Evolutionary conservation across 2,888 invertebrate species (phyloP), one percentile per base, ranked within the genome.

Genomic region (Endomychus coccineus): DNA sequence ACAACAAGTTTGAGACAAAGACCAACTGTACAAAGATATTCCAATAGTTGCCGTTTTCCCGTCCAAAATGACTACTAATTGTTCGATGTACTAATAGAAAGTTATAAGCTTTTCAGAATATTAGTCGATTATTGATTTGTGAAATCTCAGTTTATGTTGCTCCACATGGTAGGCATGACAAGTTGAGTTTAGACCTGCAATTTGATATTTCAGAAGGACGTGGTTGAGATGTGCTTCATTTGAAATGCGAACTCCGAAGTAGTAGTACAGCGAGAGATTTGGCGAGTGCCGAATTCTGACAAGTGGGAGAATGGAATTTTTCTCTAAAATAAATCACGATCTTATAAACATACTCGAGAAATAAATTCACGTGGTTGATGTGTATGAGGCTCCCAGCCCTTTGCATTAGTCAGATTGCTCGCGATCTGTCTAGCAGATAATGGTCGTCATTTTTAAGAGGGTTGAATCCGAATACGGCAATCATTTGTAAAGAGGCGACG

Each of bases 381-480:
- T 46, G 40, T 50, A 50, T 43, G 46, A 50, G 46, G 39, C 43
- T 39, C 38, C 39, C 47, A 43, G 50, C 46, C 48, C 52, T 58
- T 52, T 58, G 49, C 64, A 64, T 64, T 63, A 62, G 63, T 62
- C 61, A 61, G 61, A 63, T 64, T 63, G 62, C 61, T 58, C 56
- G 57, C 54, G 54, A 59, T 57, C 57, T 60, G 59, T 63, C 63
- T 60, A 44, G 49, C 46, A 50, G 56, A 62, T 63, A 63, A 63
- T 65, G 55, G 64, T 53, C 52, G 56, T 61, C 62, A 65, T 64
- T 63, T 64, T 65, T 63, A 64, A 63, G 59, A 55, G 59, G 59
- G 59, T 49, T 52, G 54, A 56, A 56, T 55, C 55, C 54, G 53
- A 56, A 58, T 55, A 53, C 58, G 49, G 45, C 49, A 42, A 54